phyloP scores from a whole-genome alignment of 2,113 vertebrate genomes.

The Muntiacus muntjak region DNA sequence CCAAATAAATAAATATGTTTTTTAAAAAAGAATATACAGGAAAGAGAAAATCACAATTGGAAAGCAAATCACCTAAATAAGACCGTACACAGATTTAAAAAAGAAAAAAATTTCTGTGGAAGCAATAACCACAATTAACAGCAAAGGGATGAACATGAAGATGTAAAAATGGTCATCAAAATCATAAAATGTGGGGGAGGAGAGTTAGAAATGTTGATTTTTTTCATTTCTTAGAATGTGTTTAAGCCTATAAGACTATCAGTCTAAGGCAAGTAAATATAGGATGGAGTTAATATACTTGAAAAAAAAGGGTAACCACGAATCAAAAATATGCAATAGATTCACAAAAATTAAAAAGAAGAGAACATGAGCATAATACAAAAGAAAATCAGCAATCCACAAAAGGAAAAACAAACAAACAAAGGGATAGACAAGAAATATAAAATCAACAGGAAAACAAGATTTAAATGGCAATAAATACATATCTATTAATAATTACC shows the following conservation, averaged over 20 bases:
- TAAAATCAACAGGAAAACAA: background rate
- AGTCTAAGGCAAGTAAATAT: background rate
- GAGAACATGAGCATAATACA: background rate
- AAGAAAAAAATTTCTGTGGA: background rate
- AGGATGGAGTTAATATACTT: background rate
- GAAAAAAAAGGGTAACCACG: background rate
- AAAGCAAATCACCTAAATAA: background rate
- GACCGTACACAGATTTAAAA: background rate
- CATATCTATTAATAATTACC: background rate
- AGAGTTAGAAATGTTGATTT: background rate
- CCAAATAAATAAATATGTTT: background rate
- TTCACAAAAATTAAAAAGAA: background rate
- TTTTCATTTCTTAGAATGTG: background rate
- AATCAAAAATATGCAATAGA: background rate
- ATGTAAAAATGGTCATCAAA: background rate
- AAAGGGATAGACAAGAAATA: background rate
- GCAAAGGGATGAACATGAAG: background rate
- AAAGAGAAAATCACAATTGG: background rate
- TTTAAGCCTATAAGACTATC: background rate
- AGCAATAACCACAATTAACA: background rate
- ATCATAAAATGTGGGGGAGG: background rate
- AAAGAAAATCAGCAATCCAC: background rate
- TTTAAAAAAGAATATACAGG: background rate
- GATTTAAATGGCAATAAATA: background rate
- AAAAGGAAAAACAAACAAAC: background rate